A percentile compares a stretch with the other conserved stretches of the same genome.
phyloP scores from a whole-genome alignment of 2,888 invertebrate species.

The Drosophila algonquin region DNA sequence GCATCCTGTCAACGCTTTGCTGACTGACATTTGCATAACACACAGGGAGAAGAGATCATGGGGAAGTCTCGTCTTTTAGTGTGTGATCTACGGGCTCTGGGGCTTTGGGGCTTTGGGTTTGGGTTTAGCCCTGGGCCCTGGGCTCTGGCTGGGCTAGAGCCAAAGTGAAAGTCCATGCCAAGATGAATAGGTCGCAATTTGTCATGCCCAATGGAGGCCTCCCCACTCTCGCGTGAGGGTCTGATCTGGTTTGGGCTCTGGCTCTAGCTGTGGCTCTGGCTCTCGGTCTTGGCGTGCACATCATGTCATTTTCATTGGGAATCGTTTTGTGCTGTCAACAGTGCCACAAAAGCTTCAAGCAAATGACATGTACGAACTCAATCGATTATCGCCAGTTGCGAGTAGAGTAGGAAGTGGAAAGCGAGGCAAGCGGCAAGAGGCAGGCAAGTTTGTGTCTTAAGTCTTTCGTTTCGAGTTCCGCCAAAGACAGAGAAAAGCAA shows the following conservation, averaged over 20 bases:
- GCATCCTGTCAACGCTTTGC: conserved; percentile 58
- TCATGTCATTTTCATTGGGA: conserved; percentile 70
- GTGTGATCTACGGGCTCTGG: conserved; percentile 35
- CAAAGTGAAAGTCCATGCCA: conserved; percentile 71
- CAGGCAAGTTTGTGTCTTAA: conserved; percentile 48
- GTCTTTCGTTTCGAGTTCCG: conserved; percentile 66
- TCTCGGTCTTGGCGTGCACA: conserved; percentile 55
- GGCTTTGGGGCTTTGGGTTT: not conserved
- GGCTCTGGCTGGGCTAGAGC: conserved; percentile 11
- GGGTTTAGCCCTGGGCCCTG: conserved; percentile 11
- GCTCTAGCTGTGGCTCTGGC: conserved; percentile 5
- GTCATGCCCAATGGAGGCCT: conserved; percentile 59
- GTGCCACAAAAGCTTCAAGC: conserved; percentile 67
- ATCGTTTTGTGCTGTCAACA: conserved; percentile 69
- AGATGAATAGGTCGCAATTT: conserved; percentile 77
- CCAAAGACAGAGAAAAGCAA: conserved; percentile 49
- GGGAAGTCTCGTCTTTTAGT: conserved; percentile 17
- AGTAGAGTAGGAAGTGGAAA: conserved; percentile 72
- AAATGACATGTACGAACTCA: conserved; percentile 76
- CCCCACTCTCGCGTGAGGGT: conserved; percentile 1
- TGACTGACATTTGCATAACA: conserved; percentile 74
- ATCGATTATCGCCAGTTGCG: conserved; percentile 64
- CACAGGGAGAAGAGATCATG: conserved; percentile 8
- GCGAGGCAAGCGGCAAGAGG: conserved; percentile 21
- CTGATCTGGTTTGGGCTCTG: conserved; percentile 23